A percentile compares a stretch with the other conserved stretches of the same genome.
These are phyloP conservation scores for Hestina assimilis DNA, from an alignment of 1,140 invertebrate genomes.

Conservation along the genomic window DNA sequence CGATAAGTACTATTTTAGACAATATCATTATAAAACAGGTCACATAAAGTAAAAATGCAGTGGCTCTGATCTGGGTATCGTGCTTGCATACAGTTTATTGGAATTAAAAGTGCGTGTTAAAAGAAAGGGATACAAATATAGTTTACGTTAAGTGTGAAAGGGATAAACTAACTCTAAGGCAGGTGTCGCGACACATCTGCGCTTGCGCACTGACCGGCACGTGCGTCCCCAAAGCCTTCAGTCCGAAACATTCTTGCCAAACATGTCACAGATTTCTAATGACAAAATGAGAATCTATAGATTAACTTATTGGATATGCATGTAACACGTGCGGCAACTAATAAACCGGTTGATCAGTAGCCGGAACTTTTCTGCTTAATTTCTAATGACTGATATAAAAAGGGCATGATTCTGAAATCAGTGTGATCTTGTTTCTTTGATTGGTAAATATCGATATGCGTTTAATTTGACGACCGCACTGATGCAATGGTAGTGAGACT, in stretches of 20 bases:
- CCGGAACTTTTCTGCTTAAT: conserved; percentile 27
- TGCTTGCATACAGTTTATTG: conserved; percentile 53
- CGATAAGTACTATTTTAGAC: conserved; percentile 62
- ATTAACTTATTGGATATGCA: conserved; percentile 34
- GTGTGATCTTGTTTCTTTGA: not conserved
- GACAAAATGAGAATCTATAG: conserved; percentile 33
- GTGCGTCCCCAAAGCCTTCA: conserved; percentile 60
- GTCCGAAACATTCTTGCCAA: conserved; percentile 41
- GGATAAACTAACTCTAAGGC: conserved; percentile 49
- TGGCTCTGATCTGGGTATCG: conserved; percentile 52
- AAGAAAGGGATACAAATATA: conserved; percentile 45
- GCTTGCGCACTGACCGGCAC: conserved; percentile 65
- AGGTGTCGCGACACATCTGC: conserved; percentile 74
- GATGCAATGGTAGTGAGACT: no score
- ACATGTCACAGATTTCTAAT: conserved; percentile 46
- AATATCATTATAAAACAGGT: conserved; percentile 68
- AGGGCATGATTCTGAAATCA: not conserved
- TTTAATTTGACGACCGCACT: no score
- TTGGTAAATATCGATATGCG: not conserved
- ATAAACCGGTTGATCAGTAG: conserved; percentile 23
- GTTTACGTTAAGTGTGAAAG: conserved; percentile 39
- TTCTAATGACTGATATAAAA: conserved; percentile 19
- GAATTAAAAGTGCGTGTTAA: conserved; percentile 61
- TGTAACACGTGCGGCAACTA: conserved; percentile 36
- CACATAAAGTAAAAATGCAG: conserved; percentile 65